phyloP scores from a whole-genome alignment of 2,888 invertebrate genomes.

The Drosophila lutescens region DNA sequence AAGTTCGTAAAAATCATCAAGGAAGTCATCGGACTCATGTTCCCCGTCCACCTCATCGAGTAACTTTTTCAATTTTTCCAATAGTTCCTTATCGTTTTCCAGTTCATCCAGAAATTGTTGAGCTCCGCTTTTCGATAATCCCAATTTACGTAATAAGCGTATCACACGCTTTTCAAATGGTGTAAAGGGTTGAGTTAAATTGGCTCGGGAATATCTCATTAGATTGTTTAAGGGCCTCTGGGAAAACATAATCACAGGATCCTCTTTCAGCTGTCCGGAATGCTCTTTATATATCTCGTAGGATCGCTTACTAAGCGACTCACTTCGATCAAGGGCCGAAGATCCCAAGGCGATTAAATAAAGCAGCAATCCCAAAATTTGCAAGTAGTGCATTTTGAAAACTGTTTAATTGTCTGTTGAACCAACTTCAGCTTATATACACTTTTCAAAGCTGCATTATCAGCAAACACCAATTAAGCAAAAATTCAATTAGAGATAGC shows the following conservation, averaged over 20 bases:
- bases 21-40: neutral
- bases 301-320: neutral
- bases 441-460: neutral
- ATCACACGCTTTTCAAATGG: slow-evolving; percentile 1
- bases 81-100: neutral
- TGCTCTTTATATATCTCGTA: neutral
- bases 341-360: neutral
- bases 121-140: neutral
- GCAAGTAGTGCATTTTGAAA: slow-evolving; percentile 8
- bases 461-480: neutral
- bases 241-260: neutral
- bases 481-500: neutral
- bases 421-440: neutral
- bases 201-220: neutral
- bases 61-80: slow-evolving; percentile 4
- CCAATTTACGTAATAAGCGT: neutral
- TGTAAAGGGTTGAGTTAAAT: neutral
- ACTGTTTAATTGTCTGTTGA: neutral
- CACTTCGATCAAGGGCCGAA: neutral
- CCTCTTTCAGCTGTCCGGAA: neutral
- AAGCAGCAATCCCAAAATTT: neutral
- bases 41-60: slow-evolving; percentile 3
- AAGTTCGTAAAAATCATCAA: neutral
- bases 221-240: neutral
- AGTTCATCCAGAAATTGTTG: neutral